Evolutionary conservation across 2,888 invertebrate species (phyloP).

Genomic region (Hypsopygia costalis): DNA sequence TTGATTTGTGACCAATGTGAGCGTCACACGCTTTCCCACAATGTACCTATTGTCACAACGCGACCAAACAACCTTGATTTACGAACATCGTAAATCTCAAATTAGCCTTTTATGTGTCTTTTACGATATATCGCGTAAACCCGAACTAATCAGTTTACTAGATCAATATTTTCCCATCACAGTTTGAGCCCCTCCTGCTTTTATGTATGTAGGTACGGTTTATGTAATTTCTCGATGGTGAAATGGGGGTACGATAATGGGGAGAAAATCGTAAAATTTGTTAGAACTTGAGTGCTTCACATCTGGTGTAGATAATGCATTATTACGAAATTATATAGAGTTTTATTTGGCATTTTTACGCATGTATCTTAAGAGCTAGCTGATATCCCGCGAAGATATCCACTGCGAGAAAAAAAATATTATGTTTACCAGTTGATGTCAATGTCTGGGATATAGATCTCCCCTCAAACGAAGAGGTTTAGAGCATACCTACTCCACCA

Average conservation of each 20-base stretch:
- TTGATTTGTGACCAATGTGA: conserved; percentile 1
- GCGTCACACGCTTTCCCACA: too few species aligned
- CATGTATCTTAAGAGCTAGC: too few species aligned
- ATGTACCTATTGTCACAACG: conserved; percentile 4
- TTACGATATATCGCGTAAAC: conserved; percentile 40
- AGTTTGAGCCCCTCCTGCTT: conserved; percentile 11
- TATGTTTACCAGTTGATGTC: too few species aligned
- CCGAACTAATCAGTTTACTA: conserved; percentile 42
- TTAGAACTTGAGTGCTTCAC: conserved; percentile 5
- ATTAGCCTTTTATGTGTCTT: conserved; percentile 41
- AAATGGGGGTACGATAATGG: conserved; percentile 13
- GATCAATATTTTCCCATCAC: conserved; percentile 35
- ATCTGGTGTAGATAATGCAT: neutral
- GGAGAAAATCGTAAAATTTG: conserved; percentile 8
- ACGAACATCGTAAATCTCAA: conserved; percentile 43
- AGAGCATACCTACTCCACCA: too few species aligned
- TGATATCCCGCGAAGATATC: too few species aligned
- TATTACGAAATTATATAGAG: too few species aligned
- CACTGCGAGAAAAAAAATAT: too few species aligned
- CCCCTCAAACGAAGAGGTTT: too few species aligned
- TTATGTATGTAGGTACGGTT: conserved; percentile 7
- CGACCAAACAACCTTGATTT: conserved; percentile 36
- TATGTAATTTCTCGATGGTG: conserved; percentile 6
- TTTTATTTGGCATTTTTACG: neutral
- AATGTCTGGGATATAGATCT: too few species aligned